These are phyloP conservation scores for Chitala chitala DNA, from an alignment of 2,113 vertebrate genomes.

Conservation along the genomic window DNA sequence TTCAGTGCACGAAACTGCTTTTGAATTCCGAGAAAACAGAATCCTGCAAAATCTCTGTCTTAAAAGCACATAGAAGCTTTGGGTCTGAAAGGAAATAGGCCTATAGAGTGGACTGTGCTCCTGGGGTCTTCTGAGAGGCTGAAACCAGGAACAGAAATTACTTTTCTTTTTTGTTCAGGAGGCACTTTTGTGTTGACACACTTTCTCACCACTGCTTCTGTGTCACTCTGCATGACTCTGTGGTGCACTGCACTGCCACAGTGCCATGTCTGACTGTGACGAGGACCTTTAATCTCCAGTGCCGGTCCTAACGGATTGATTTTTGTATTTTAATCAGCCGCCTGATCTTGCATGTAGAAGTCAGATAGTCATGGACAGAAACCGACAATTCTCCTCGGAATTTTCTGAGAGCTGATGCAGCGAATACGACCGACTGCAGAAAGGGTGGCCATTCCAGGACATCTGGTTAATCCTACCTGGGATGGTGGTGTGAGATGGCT, in stretches of 20 bases:
- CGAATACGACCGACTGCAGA: constrained; percentile 35
- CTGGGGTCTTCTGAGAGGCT: constrained; percentile 20
- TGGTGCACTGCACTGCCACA: background rate
- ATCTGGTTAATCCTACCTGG: constrained; percentile 20
- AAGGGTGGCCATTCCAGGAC: constrained; percentile 16
- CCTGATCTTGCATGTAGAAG: constrained; percentile 21
- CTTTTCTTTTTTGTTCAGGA: constrained; percentile 23
- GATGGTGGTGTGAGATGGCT: background rate
- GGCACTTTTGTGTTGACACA: background rate
- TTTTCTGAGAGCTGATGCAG: constrained; percentile 21
- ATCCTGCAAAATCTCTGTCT: constrained; percentile 25
- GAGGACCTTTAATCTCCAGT: constrained; percentile 15
- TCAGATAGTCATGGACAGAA: constrained; percentile 21
- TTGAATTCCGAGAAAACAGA: constrained; percentile 21
- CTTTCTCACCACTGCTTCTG: background rate
- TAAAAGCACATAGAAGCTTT: constrained; percentile 31
- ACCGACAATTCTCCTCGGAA: constrained; percentile 5
- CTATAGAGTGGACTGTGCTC: constrained; percentile 2
- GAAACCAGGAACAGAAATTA: background rate
- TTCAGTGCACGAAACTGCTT: background rate
- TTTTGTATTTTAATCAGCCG: constrained; percentile 36
- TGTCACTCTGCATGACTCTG: background rate
- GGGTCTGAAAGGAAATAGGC: constrained; percentile 8
- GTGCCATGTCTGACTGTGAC: background rate
- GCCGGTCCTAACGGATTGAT: constrained; percentile 20